Percentiles rank a stretch among this genome's conserved stretches.
phyloP scores from a whole-genome alignment of 2,113 vertebrate species.

The Eulemur rufifrons region DNA sequence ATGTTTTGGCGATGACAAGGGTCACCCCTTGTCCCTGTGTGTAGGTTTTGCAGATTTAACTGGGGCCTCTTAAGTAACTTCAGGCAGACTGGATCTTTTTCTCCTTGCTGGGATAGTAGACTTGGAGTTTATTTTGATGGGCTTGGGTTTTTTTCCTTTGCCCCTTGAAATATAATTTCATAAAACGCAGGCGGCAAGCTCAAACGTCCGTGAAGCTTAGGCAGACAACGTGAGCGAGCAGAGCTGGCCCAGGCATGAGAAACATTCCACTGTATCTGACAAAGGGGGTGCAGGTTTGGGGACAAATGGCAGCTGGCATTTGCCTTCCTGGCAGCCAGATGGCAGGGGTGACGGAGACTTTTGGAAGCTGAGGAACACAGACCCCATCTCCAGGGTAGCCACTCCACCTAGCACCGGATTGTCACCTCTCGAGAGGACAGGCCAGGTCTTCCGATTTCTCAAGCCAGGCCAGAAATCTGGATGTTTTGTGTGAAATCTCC shows the following conservation, averaged over 20 bases:
- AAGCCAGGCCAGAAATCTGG: not conserved
- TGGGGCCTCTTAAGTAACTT: not conserved
- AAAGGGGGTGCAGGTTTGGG: not conserved
- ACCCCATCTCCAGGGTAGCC: not conserved
- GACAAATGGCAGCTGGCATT: not conserved
- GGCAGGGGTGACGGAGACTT: not conserved
- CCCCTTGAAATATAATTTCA: not conserved
- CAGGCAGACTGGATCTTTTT: not conserved
- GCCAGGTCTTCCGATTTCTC: not conserved
- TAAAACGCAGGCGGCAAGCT: not conserved
- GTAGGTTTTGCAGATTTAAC: not conserved
- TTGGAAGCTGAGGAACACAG: not conserved
- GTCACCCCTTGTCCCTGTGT: no score
- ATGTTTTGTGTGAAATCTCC: not conserved
- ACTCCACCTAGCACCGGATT: rapidly evolving
- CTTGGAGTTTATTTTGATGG: not conserved
- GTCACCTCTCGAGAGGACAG: not conserved
- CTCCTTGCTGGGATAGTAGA: not conserved
- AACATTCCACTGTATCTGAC: not conserved
- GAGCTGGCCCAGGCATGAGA: no score
- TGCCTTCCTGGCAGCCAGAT: not conserved
- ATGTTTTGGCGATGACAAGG: not conserved
- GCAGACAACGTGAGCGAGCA: not conserved
- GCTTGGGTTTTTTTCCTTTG: not conserved
- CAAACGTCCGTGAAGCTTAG: not conserved